A percentile compares a stretch with the other conserved stretches of the same genome.
Conservation (phyloP, 2,797 vertebrate species). For the Heliangelus exortis region DNA sequence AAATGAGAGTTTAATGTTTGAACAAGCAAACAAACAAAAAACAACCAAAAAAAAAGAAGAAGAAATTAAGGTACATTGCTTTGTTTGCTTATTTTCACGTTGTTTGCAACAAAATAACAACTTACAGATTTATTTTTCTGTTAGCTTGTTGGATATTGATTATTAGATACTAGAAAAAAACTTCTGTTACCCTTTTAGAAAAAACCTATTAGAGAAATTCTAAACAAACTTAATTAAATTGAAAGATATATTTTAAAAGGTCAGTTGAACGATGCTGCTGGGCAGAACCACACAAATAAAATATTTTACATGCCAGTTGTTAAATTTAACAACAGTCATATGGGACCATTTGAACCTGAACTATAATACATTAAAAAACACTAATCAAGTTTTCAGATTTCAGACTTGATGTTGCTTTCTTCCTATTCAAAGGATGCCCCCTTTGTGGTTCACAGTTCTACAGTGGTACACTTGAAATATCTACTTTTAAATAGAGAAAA, state of each 20-base stretch:
- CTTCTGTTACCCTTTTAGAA: no score
- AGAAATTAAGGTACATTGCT: not conserved
- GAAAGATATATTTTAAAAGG: not conserved
- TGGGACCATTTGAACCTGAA: not conserved
- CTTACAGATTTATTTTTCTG: not conserved
- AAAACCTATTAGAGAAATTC: not conserved
- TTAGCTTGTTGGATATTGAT: not conserved
- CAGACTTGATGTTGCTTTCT: not conserved
- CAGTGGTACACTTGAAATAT: not conserved
- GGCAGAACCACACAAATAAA: not conserved
- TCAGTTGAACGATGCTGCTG: not conserved
- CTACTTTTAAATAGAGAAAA: not conserved
- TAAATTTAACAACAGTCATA: not conserved
- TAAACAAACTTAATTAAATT: not conserved
- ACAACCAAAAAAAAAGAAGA: no score
- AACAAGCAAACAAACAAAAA: not conserved
- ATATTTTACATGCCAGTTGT: not conserved
- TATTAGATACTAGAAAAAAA: not conserved
- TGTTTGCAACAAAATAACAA: not conserved
- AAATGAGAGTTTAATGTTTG: not conserved
- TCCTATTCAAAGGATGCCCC: not conserved
- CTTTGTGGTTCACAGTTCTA: not conserved
- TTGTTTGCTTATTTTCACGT: not conserved
- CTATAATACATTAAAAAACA: not conserved
- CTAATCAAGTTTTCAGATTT: not conserved